phyloP scores from a whole-genome alignment of 1,140 invertebrate species.

The Vanessa atalanta region DNA sequence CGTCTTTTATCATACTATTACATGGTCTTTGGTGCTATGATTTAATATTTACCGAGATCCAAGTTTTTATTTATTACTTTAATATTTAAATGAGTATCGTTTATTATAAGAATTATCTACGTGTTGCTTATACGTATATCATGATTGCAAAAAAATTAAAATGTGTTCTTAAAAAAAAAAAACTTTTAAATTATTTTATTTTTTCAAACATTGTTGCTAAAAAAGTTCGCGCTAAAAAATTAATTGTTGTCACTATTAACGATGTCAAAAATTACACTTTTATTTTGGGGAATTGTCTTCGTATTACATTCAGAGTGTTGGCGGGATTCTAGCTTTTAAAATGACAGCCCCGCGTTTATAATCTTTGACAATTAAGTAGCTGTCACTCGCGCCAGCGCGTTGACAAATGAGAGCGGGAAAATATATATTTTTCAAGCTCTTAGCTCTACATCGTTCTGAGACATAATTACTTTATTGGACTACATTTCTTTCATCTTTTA shows the following conservation, averaged over 20 bases:
- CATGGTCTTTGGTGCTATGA: conserved; percentile 25
- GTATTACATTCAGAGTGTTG: neutral
- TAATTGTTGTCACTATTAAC: neutral
- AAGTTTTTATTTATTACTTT: conserved; percentile 20
- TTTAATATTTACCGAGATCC: conserved; percentile 12
- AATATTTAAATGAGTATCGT: conserved; percentile 23
- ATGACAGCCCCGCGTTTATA: conserved; percentile 23
- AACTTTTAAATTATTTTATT: no score
- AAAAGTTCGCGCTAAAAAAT: no score
- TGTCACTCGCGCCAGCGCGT: conserved; percentile 24
- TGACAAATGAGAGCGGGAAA: conserved; percentile 30
- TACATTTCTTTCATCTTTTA: conserved; percentile 5
- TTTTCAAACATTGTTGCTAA: no score
- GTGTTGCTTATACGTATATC: neutral
- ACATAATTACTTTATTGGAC: conserved; percentile 1
- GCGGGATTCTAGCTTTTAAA: conserved; percentile 15
- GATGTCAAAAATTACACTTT: neutral
- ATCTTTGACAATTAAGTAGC: conserved; percentile 31
- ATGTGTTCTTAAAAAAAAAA: no score
- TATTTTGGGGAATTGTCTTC: neutral
- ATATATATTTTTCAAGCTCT: conserved; percentile 27
- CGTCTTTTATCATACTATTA: conserved; percentile 23
- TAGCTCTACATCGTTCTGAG: conserved; percentile 6
- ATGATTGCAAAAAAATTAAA: no score
- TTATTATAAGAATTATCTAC: conserved; percentile 5